Percentiles rank a stretch among this genome's conserved stretches.
These are phyloP conservation scores for Eucriotettix oculatus DNA, from an alignment of 2,888 invertebrate genomes.

Conservation along the genomic window DNA sequence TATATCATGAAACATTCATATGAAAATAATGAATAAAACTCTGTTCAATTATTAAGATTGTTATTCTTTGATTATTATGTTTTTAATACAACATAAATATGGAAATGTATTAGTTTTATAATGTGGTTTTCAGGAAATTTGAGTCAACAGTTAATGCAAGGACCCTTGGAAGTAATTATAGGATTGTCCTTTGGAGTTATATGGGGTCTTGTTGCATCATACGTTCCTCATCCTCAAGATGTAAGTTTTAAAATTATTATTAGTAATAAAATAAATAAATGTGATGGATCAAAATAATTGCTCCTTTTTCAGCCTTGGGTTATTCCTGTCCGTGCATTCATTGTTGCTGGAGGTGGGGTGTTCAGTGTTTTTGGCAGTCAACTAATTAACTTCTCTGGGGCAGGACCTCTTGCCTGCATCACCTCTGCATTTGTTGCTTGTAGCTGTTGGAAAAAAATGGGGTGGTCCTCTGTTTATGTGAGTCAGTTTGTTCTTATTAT, in stretches of 20 bases:
- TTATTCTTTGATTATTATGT: too few relatives aligned
- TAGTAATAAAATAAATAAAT: background rate
- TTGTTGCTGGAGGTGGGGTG: constrained; percentile 42
- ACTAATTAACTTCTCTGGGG: constrained; percentile 39
- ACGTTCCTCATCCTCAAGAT: constrained; percentile 37
- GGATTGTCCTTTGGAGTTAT: constrained; percentile 42
- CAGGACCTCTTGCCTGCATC: constrained; percentile 41
- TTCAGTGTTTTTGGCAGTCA: constrained; percentile 45
- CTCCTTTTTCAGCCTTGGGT: constrained; percentile 3
- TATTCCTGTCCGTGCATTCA: constrained; percentile 25
- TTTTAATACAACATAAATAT: too few relatives aligned
- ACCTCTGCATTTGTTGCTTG: constrained; percentile 37
- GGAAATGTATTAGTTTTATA: too few relatives aligned
- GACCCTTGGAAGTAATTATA: constrained; percentile 39
- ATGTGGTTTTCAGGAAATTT: constrained; percentile 24
- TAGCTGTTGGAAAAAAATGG: constrained; percentile 31
- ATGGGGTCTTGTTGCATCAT: constrained; percentile 41
- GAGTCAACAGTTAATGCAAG: constrained; percentile 32
- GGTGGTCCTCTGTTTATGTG: constrained; percentile 15
- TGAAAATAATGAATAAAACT: too few relatives aligned
- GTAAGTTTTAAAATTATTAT: constrained; percentile 19
- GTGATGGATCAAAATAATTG: background rate
- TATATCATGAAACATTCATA: too few relatives aligned
- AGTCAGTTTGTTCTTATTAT: background rate
- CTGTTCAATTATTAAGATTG: too few relatives aligned